phyloP scores from a whole-genome alignment of 1,140 invertebrate genomes.

The Riptortus pedestris region DNA sequence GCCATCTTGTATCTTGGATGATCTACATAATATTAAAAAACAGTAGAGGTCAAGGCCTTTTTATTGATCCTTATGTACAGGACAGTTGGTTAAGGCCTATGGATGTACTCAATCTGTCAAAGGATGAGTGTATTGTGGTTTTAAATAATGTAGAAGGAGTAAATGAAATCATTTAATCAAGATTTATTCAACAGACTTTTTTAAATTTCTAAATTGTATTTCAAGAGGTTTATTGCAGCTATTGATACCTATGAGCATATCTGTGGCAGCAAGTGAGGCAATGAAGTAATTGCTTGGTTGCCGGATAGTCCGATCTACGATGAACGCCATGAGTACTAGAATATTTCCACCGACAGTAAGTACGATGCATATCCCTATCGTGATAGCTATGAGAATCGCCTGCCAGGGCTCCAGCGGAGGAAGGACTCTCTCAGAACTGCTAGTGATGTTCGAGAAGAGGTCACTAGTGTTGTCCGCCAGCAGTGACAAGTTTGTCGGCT shows the following conservation, averaged over 20 bases:
- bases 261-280: slow-evolving; percentile 92
- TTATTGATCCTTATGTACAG: no score
- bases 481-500: not conserved
- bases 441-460: not conserved
- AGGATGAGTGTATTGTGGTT: no score
- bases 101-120: no score
- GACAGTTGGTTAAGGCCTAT: no score
- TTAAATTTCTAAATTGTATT: no score
- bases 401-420: slow-evolving; percentile 85
- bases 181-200: no score
- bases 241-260: slow-evolving; percentile 95
- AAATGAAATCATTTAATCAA: no score
- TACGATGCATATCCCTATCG: slow-evolving; percentile 77
- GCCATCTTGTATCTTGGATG: no score
- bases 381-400: slow-evolving; percentile 82
- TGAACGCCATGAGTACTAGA: slow-evolving; percentile 89
- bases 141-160: no score
- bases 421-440: slow-evolving; percentile 42
- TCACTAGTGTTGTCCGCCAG: not conserved
- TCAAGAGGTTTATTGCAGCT: no score
- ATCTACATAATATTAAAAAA: no score
- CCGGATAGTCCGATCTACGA: slow-evolving; percentile 90
- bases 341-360: slow-evolving; percentile 92
- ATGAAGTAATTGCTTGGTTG: slow-evolving; percentile 99
- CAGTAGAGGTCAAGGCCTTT: no score